Conservation (phyloP, 2,888 invertebrate genomes). For the Perizoma affinitatum region DNA sequence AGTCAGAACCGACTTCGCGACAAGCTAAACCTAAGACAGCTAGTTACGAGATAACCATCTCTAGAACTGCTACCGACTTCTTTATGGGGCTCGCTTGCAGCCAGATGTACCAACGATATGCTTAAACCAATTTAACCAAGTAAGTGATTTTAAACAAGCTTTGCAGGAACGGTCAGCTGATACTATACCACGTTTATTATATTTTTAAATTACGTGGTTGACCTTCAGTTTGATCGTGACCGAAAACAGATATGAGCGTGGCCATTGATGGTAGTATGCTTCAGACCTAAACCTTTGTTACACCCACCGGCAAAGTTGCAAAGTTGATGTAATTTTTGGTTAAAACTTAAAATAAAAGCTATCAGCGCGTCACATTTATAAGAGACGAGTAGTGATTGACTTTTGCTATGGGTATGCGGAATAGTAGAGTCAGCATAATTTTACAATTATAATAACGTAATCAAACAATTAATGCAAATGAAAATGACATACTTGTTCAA, state of each 20-base stretch:
- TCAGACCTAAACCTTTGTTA: slow-evolving; percentile 16
- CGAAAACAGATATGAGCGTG: slow-evolving; percentile 52
- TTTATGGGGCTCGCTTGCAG: slow-evolving; percentile 68
- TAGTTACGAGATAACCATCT: slow-evolving; percentile 74
- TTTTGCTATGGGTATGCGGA: not conserved
- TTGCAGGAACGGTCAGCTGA: slow-evolving; percentile 4
- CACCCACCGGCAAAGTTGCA: slow-evolving; percentile 12
- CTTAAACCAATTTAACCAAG: slow-evolving; percentile 64
- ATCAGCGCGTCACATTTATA: slow-evolving; percentile 13
- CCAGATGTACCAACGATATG: slow-evolving; percentile 60
- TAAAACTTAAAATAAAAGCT: slow-evolving; percentile 23
- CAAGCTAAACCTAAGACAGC: slow-evolving; percentile 62
- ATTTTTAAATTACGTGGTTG: slow-evolving; percentile 57
- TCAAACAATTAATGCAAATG: slow-evolving; percentile 13
- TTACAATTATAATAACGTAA: slow-evolving; percentile 12
- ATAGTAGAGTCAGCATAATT: slow-evolving; percentile 9
- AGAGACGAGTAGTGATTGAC: not conserved
- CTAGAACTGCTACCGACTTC: slow-evolving; percentile 60
- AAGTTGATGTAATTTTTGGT: slow-evolving; percentile 19
- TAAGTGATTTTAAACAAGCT: slow-evolving; percentile 49
- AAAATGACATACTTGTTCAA: slow-evolving; percentile 19
- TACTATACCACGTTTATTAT: slow-evolving; percentile 34
- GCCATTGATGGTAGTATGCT: slow-evolving; percentile 28
- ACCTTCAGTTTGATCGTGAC: slow-evolving; percentile 61
- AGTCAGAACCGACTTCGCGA: slow-evolving; percentile 40